A percentile compares a stretch with the other conserved stretches of the same genome.
Conservation (phyloP, 2,888 invertebrate genomes). For the Cosmorhoe ocellata region DNA sequence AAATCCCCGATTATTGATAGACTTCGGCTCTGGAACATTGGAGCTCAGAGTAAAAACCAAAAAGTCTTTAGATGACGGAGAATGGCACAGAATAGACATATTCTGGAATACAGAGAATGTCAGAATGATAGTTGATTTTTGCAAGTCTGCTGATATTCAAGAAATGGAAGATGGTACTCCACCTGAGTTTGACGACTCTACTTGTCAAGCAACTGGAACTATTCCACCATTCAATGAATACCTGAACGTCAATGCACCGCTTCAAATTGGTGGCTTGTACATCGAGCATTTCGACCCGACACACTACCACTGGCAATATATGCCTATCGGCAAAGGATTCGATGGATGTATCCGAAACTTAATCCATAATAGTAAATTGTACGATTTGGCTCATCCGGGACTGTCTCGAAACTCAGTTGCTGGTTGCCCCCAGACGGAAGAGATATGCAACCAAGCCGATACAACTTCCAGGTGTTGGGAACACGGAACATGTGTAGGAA, state of each 20-base stretch:
- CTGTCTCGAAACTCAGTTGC: constrained; percentile 92
- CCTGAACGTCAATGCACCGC: constrained; percentile 96
- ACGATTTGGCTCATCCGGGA: constrained; percentile 97
- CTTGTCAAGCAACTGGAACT: constrained; percentile 94
- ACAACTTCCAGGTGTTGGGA: constrained; percentile 94
- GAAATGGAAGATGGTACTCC: constrained; percentile 95
- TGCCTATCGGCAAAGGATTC: constrained; percentile 94
- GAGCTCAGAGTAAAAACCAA: constrained; percentile 93
- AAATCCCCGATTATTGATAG: constrained; percentile 93
- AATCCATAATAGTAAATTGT: constrained; percentile 96
- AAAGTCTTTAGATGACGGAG: constrained; percentile 95
- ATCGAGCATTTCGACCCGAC: constrained; percentile 95
- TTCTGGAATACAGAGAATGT: constrained; percentile 98
- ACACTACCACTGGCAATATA: constrained; percentile 94
- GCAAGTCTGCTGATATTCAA: constrained; percentile 93
- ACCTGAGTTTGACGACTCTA: constrained; percentile 93
- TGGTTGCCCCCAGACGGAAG: constrained; percentile 97
- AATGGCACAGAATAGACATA: constrained; percentile 98
- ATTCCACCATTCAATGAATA: constrained; percentile 98
- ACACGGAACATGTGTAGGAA: constrained; percentile 96
- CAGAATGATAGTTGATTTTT: constrained; percentile 95
- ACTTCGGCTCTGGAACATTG: constrained; percentile 97
- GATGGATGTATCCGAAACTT: constrained; percentile 98
- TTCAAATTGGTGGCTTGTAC: constrained; percentile 97
- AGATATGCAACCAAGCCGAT: constrained; percentile 93